Evolutionary conservation across 2,113 vertebrate species (phyloP).

Genomic region (Xiphorhynchus elegans): DNA sequence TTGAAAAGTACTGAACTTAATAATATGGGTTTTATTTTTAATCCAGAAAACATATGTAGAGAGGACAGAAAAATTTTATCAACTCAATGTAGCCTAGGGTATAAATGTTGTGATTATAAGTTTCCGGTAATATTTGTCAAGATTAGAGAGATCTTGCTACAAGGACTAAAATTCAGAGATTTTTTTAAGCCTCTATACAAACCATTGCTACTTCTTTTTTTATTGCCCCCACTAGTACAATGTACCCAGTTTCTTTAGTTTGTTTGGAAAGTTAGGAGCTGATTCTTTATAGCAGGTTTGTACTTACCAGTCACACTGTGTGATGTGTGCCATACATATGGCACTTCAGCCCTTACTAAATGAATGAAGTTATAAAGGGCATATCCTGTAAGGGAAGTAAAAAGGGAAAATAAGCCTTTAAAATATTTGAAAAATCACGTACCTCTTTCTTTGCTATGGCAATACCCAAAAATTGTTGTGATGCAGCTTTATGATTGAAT

Average conservation of each 20-base stretch:
- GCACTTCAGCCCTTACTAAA: background rate
- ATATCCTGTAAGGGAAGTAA: background rate
- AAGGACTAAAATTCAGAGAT: background rate
- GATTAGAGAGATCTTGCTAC: background rate
- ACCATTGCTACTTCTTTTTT: background rate
- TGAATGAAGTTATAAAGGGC: background rate
- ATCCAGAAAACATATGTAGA: slow-evolving; percentile 26
- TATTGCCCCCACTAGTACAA: background rate
- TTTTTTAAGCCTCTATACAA: slow-evolving; percentile 12
- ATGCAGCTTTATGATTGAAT: background rate
- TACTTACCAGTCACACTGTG: background rate
- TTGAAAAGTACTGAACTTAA: slow-evolving; percentile 36
- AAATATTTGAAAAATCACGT: background rate
- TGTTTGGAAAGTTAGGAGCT: background rate
- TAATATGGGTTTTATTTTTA: slow-evolving; percentile 34
- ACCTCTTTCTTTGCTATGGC: background rate
- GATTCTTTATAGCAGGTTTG: background rate
- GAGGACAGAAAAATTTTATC: background rate
- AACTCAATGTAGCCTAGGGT: background rate
- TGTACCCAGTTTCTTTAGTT: background rate
- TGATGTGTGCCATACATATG: background rate
- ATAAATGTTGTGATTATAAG: background rate
- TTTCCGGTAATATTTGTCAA: background rate
- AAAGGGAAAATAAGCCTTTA: slow-evolving; percentile 41
- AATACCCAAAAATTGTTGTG: background rate